A percentile compares a stretch with the other conserved stretches of the same genome.
Evolutionary conservation across 2,113 vertebrate species (phyloP).

Genomic region (Clupea harengus): DNA sequence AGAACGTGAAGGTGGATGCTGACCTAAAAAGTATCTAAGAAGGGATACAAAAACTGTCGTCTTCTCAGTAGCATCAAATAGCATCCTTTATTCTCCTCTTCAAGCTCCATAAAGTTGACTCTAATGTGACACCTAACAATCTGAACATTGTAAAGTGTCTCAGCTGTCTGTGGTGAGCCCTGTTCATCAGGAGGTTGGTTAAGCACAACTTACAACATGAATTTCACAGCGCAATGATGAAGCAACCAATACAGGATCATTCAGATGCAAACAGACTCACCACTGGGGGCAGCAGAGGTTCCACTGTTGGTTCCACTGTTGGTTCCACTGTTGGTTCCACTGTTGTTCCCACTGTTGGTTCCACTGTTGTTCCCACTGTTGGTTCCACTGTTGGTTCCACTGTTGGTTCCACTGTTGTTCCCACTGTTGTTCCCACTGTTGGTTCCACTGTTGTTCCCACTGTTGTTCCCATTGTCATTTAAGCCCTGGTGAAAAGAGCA

Average conservation of each 20-base stretch:
- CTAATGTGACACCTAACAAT: no score
- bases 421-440: conserved; percentile 45
- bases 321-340: conserved; percentile 35
- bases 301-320: conserved; percentile 42
- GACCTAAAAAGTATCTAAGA: no score
- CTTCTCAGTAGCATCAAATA: no score
- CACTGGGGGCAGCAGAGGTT: not conserved
- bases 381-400: no score
- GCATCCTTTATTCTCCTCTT: no score
- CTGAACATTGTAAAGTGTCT: no score
- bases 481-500: conserved; percentile 29
- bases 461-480: conserved; percentile 48
- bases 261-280: conserved; percentile 18
- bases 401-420: conserved; percentile 20
- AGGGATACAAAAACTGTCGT: no score
- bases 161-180: no score
- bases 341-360: conserved; percentile 32
- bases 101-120: no score
- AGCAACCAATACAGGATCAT: not conserved
- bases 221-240: not conserved
- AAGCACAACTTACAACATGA: no score
- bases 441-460: no score
- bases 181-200: not conserved
- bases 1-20: no score
- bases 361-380: conserved; percentile 42